A percentile compares a stretch with the other conserved stretches of the same genome.
phyloP scores from a whole-genome alignment of 2,797 vertebrate genomes.

The Bovichtus diacanthus region DNA sequence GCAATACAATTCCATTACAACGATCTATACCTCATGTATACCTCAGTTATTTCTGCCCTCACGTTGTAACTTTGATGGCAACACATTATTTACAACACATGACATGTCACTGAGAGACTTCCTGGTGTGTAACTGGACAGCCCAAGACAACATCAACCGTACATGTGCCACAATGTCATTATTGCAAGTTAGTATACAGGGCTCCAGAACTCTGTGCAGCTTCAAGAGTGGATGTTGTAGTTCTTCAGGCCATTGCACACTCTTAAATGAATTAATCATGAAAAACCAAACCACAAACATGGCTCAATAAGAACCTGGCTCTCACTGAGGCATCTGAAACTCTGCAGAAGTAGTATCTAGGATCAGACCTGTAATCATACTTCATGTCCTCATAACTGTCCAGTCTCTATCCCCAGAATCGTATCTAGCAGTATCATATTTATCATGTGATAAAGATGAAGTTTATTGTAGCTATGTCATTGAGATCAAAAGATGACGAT shows the following conservation, averaged over 20 bases:
- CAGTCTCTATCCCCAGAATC: neutral
- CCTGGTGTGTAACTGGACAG: neutral
- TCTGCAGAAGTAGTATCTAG: neutral
- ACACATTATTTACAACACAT: neutral
- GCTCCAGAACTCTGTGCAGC: neutral
- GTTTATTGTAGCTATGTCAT: too few species aligned
- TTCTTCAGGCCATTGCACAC: neutral
- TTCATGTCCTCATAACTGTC: neutral
- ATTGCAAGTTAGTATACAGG: neutral
- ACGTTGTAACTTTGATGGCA: neutral
- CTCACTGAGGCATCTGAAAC: neutral
- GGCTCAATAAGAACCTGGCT: neutral
- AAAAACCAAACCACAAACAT: neutral
- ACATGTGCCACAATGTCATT: neutral
- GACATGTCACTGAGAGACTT: neutral
- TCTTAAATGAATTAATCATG: constrained; percentile 9
- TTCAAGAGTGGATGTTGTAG: neutral
- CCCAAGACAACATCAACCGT: neutral
- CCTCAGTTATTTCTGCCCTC: neutral
- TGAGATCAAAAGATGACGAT: constrained; percentile 4
- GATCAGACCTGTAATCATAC: neutral
- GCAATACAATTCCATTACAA: too few species aligned
- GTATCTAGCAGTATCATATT: too few species aligned
- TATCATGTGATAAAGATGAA: too few species aligned
- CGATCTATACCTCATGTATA: too few species aligned